Evolutionary conservation across 1,140 invertebrate species (phyloP), one percentile per base, ranked within the genome.

Genomic region (Tetramorium parvispinum): DNA sequence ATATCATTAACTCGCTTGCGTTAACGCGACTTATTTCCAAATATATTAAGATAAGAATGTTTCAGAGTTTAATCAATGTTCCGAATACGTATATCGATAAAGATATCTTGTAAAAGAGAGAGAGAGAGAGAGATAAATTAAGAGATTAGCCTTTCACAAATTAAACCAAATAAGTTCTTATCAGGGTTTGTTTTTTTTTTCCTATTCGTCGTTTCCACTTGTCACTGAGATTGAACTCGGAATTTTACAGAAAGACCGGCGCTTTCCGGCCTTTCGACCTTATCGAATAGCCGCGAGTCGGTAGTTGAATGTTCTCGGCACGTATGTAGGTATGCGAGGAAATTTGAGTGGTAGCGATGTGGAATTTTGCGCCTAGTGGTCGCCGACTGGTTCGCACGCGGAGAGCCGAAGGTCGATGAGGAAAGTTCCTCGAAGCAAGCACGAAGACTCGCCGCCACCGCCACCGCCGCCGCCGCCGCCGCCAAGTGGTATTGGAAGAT

Each of bases 291-390:
- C 49, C 49, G 49, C 78, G 65, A 81, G 49, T 55, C 49, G 18
- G 24, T 71, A 81, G 66, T 51, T 37, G 65, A 55, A 71, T 51
- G 70, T 81, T 71, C 78, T n/a, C 21, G 53, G 37, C 78, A 55
- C 65, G 65, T 81, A 70, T 21, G 2, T 43, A 24, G 40, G 16
- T 46, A 24, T 24, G 59, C 59, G 65, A 55, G 21, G 53, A 81
- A 81, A 81, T 81, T 81, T 81, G 65, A 81, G 65, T 55, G 78
- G 78, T 81, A 81, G 78, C 78, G 8, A 71, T 81, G 65, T 71
- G 78, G 78, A 81, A 81, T 81, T 81, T 71, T 81, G 65, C 46
- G 77, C 63, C 49, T 81, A 81, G 78, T 81, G 71, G 78, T 81
- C 78, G 78, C 37, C 21, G 78, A 81, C 65, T 81, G 78, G 78